Evolutionary conservation across 2,797 vertebrate species (phyloP).

Genomic region (Champsocephalus esox): DNA sequence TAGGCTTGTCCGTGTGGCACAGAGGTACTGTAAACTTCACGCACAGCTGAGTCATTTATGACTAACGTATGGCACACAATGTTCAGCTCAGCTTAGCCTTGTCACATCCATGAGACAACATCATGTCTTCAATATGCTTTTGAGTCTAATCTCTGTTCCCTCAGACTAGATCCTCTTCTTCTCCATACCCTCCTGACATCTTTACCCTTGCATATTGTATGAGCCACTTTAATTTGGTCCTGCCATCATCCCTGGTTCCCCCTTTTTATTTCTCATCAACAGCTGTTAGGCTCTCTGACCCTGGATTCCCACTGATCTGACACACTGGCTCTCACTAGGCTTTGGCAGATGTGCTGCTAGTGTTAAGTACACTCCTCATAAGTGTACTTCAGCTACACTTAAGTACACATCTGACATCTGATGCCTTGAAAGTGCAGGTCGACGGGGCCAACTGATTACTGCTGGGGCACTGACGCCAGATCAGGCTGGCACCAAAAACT

Average conservation of each 20-base stretch:
- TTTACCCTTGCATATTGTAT: constrained; percentile 9
- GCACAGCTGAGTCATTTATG: constrained; percentile 59
- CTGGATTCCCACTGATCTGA: constrained; percentile 47
- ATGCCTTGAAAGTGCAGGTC: constrained; percentile 43
- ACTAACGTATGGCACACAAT: constrained; percentile 47
- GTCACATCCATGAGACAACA: constrained; percentile 42
- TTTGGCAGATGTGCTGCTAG: constrained; percentile 44
- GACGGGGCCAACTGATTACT: constrained; percentile 33
- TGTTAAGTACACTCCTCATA: constrained; percentile 47
- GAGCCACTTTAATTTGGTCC: background rate
- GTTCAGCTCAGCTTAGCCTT: constrained; percentile 53
- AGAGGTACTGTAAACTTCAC: constrained; percentile 43
- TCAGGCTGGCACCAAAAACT: constrained; percentile 4
- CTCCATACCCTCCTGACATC: constrained; percentile 15
- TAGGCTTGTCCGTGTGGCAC: constrained; percentile 27
- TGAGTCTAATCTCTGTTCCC: constrained; percentile 40
- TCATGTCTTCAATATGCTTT: constrained; percentile 55
- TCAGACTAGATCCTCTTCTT: constrained; percentile 27
- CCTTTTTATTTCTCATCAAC: constrained; percentile 23
- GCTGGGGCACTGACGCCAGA: constrained; percentile 28
- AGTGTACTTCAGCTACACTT: constrained; percentile 51
- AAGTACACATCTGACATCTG: constrained; percentile 44
- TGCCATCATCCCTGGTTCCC: background rate
- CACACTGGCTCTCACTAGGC: constrained; percentile 7
- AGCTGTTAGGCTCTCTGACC: constrained; percentile 22